phyloP scores from a whole-genome alignment of 2,888 invertebrate species.

The Orthosia incerta region DNA sequence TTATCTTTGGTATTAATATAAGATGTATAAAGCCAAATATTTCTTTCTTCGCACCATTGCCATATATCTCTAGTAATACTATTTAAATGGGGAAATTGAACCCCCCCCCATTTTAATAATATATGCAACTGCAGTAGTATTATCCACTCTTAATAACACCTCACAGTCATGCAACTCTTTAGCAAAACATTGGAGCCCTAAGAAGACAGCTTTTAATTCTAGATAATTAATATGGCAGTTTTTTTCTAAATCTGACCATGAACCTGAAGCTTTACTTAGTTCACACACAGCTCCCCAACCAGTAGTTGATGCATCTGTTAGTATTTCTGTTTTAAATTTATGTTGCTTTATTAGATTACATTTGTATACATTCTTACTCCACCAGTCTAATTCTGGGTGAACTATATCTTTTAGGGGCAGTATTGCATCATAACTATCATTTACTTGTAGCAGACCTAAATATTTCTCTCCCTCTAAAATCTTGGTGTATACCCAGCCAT shows the following conservation, averaged over 20 bases:
- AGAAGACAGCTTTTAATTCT: neutral
- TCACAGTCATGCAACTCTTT: conserved; percentile 1
- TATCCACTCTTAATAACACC: neutral
- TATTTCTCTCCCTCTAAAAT: conserved; percentile 2
- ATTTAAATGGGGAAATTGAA: conserved; percentile 2
- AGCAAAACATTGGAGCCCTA: conserved; percentile 11
- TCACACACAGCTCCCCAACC: conserved; percentile 14
- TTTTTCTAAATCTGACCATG: neutral
- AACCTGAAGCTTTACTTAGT: neutral
- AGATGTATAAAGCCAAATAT: neutral
- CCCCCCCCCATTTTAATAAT: conserved; percentile 4
- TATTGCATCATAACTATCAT: conserved; percentile 9
- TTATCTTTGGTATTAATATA: conserved; percentile 14
- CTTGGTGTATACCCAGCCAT: conserved; percentile 4
- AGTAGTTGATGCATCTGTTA: conserved; percentile 6
- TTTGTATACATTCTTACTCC: neutral
- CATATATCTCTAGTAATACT: neutral
- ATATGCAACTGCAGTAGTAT: conserved; percentile 10
- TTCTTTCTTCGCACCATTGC: neutral
- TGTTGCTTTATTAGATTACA: conserved; percentile 1
- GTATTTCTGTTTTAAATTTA: conserved; percentile 3
- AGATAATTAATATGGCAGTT: conserved; percentile 5
- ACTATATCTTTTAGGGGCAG: neutral
- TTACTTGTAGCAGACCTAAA: neutral
- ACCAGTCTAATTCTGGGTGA: neutral